Evolutionary conservation across 2,797 vertebrate species (phyloP).

Genomic region (Bovichtus diacanthus): DNA sequence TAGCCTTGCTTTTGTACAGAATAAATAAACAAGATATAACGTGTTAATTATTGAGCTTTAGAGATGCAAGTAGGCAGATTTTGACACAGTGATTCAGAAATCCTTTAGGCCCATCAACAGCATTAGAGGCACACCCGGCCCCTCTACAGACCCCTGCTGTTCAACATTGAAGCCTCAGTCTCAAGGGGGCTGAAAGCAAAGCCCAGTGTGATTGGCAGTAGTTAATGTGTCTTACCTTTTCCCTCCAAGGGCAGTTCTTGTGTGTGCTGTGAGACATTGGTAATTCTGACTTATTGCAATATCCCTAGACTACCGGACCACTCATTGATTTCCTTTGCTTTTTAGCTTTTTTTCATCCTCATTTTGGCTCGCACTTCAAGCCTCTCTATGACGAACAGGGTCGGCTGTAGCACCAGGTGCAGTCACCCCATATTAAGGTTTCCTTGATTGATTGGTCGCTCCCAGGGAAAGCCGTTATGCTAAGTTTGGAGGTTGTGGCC

Average conservation of each 20-base stretch:
- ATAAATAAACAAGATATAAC: background rate
- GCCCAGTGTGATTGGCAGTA: constrained; percentile 24
- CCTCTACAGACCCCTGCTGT: constrained; percentile 6
- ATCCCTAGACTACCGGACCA: constrained; percentile 43
- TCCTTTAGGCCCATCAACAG: background rate
- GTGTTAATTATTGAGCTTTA: background rate
- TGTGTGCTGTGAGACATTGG: constrained; percentile 31
- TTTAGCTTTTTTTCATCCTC: constrained; percentile 43
- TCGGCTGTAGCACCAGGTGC: constrained; percentile 28
- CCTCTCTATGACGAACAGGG: constrained; percentile 44
- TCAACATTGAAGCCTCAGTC: background rate
- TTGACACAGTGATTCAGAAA: constrained; percentile 20
- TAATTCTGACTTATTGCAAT: constrained; percentile 63
- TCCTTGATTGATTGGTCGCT: constrained; percentile 51
- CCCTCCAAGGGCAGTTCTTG: constrained; percentile 11
- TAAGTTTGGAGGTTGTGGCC: constrained; percentile 3
- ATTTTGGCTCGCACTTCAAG: constrained; percentile 28
- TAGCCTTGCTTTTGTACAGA: background rate
- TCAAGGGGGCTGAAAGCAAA: constrained; percentile 20
- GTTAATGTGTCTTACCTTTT: constrained; percentile 40
- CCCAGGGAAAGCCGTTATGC: constrained; percentile 26
- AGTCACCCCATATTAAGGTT: constrained; percentile 57
- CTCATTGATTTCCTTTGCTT: constrained; percentile 67
- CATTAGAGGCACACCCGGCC: background rate
- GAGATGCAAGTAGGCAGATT: background rate